A percentile compares a stretch with the other conserved stretches of the same genome.
Evolutionary conservation across 2,888 invertebrate species (phyloP).

Genomic region (Uropetala carovei): DNA sequence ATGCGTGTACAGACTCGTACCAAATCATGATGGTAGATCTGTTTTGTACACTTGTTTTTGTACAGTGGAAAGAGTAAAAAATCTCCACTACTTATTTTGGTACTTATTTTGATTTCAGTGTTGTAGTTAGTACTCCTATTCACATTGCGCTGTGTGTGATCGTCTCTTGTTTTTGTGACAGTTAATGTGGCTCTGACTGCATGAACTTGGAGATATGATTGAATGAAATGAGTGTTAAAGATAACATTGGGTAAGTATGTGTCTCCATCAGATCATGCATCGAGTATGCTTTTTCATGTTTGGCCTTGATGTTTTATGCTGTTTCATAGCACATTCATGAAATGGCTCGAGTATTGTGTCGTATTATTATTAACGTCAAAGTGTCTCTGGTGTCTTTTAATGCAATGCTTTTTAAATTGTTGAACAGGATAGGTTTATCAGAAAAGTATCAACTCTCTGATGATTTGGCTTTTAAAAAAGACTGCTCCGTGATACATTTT

Average conservation of each 20-base stretch:
- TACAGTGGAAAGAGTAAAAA: slow-evolving; percentile 67
- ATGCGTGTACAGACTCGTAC: slow-evolving; percentile 56
- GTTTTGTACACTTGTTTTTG: slow-evolving; percentile 69
- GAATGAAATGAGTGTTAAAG: slow-evolving; percentile 12
- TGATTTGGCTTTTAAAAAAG: no score
- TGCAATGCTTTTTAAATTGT: neutral
- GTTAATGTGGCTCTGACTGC: slow-evolving; percentile 52
- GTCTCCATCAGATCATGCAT: neutral
- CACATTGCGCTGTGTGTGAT: slow-evolving; percentile 16
- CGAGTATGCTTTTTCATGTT: slow-evolving; percentile 41
- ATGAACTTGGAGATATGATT: slow-evolving; percentile 41
- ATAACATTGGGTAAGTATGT: slow-evolving; percentile 20
- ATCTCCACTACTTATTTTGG: slow-evolving; percentile 63
- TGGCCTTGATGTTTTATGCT: slow-evolving; percentile 50
- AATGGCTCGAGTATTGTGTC: neutral
- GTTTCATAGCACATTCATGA: slow-evolving; percentile 31
- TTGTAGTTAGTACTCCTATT: slow-evolving; percentile 52
- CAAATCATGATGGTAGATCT: slow-evolving; percentile 66
- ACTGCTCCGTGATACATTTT: no score
- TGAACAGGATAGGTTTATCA: neutral
- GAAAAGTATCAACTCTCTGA: no score
- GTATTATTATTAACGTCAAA: neutral
- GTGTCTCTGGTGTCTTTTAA: neutral
- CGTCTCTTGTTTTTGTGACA: slow-evolving; percentile 46
- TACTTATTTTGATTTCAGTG: slow-evolving; percentile 47